A percentile compares a stretch with the other conserved stretches of the same genome.
Evolutionary conservation across 2,888 invertebrate species (phyloP).

Genomic region (Tanytarsus gracilentus): DNA sequence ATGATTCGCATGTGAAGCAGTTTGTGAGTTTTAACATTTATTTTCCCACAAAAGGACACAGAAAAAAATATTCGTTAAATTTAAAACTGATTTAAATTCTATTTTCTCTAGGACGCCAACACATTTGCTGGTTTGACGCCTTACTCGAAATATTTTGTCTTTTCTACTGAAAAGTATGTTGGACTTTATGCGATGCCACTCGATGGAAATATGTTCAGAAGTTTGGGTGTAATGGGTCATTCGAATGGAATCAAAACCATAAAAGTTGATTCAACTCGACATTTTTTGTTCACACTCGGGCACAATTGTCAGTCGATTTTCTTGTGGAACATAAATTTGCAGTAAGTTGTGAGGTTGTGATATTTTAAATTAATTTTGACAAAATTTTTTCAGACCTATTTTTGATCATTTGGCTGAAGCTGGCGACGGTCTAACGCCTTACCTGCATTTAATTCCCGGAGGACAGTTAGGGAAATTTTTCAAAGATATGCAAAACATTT

Average conservation of each 20-base stretch:
- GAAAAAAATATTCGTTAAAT: too few relatives aligned
- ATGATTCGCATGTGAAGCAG: constrained; percentile 49
- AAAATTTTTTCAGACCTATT: constrained; percentile 42
- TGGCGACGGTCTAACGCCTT: constrained; percentile 54
- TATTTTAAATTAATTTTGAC: neutral
- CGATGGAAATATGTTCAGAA: constrained; percentile 66
- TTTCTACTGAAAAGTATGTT: constrained; percentile 54
- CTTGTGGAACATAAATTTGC: constrained; percentile 50
- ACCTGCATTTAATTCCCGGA: constrained; percentile 60
- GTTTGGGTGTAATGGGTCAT: constrained; percentile 54
- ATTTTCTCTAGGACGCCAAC: constrained; percentile 1
- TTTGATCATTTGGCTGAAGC: constrained; percentile 47
- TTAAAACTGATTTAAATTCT: too few relatives aligned
- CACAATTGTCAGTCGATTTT: constrained; percentile 33
- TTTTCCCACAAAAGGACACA: neutral
- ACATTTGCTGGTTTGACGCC: constrained; percentile 9
- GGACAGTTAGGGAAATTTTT: constrained; percentile 62
- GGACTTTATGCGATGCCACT: constrained; percentile 60
- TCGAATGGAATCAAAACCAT: constrained; percentile 48
- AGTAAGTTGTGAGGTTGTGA: constrained; percentile 38
- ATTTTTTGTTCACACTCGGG: constrained; percentile 12
- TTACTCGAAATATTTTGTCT: constrained; percentile 48
- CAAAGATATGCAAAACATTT: constrained; percentile 61
- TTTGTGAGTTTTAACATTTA: constrained; percentile 16
- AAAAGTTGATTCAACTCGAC: constrained; percentile 1